A percentile compares a stretch with the other conserved stretches of the same genome.
These are phyloP conservation scores for Madoqua kirkii DNA, from an alignment of 2,113 vertebrate genomes.

Conservation along the genomic window DNA sequence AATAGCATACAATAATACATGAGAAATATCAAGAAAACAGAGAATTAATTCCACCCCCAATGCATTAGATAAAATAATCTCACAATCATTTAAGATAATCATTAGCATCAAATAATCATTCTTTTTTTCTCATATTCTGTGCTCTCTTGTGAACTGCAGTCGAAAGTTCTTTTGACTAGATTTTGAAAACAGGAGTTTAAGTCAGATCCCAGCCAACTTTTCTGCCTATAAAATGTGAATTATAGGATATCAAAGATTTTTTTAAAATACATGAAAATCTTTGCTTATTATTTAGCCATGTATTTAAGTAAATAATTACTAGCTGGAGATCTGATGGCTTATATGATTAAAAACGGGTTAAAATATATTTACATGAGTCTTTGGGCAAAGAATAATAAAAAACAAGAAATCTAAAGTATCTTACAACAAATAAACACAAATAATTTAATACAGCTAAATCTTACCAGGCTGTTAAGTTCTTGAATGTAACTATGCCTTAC, in stretches of 20 bases:
- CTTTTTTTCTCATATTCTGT: background rate
- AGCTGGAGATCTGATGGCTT: background rate
- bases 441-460: background rate
- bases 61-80: background rate
- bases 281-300: background rate
- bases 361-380: slow-evolving; percentile 1
- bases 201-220: background rate
- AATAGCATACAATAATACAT: background rate
- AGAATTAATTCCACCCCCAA: background rate
- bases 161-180: background rate
- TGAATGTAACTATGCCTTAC: background rate
- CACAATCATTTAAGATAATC: background rate
- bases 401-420: background rate
- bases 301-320: slow-evolving; percentile 19
- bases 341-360: background rate
- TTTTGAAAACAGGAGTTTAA: background rate
- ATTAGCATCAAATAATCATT: background rate
- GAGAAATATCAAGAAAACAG: background rate
- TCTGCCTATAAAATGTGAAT: background rate
- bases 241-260: background rate
- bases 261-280: background rate
- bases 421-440: background rate
- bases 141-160: background rate
- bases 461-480: background rate
- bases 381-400: background rate